phyloP scores from a whole-genome alignment of 2,888 invertebrate species.

The Drosophila neonasuta region DNA sequence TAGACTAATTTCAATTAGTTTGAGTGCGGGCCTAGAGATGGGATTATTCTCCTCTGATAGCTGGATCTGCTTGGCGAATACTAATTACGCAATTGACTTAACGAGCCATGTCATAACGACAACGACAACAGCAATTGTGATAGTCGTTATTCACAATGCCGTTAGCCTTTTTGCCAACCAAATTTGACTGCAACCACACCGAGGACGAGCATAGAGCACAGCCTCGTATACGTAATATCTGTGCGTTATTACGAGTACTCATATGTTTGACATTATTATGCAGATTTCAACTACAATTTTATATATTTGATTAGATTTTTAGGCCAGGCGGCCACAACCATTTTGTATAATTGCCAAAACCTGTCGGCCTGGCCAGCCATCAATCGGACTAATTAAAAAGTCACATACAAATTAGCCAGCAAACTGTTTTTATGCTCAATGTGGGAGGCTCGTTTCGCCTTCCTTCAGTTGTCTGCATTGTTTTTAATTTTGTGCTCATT shows the following conservation, averaged over 20 bases:
- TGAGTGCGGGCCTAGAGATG: slow-evolving; percentile 22
- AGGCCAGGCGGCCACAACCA: background rate
- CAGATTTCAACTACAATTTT: slow-evolving; percentile 21
- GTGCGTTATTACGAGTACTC: background rate
- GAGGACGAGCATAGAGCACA: background rate
- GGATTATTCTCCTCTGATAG: background rate
- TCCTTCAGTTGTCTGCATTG: background rate
- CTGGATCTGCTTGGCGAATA: slow-evolving; percentile 49
- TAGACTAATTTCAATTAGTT: slow-evolving; percentile 53
- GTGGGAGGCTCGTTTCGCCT: background rate
- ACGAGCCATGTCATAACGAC: slow-evolving; percentile 39
- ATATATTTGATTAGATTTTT: slow-evolving; percentile 4
- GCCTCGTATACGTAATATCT: slow-evolving; percentile 11
- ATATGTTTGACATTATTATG: slow-evolving; percentile 38
- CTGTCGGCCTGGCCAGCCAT: slow-evolving; percentile 12
- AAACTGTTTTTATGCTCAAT: slow-evolving; percentile 5
- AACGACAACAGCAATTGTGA: slow-evolving; percentile 16
- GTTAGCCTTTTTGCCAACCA: slow-evolving; percentile 24
- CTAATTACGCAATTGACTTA: slow-evolving; percentile 74
- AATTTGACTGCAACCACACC: slow-evolving; percentile 19
- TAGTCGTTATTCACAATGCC: slow-evolving; percentile 6
- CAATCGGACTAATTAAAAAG: slow-evolving; percentile 26
- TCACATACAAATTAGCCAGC: slow-evolving; percentile 26
- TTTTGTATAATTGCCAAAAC: slow-evolving; percentile 17
- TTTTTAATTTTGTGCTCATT: slow-evolving; percentile 45